Evolutionary conservation across 2,888 invertebrate genomes (phyloP).

Genomic region (Orchestes rusci): DNA sequence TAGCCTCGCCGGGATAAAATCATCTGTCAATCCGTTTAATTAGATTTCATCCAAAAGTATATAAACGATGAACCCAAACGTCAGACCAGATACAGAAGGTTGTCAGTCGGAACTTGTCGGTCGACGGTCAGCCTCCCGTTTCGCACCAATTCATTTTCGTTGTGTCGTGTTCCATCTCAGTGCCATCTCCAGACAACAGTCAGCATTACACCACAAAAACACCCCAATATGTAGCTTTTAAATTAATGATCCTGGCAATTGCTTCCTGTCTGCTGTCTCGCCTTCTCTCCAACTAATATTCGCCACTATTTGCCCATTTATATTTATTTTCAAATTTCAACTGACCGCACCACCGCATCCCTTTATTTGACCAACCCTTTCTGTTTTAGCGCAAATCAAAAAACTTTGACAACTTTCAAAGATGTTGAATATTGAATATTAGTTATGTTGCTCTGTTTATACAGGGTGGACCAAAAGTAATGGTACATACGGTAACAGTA

Average conservation of each 20-base stretch:
- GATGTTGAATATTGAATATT: too few species aligned
- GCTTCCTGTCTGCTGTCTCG: conserved; percentile 39
- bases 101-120: conserved; percentile 29
- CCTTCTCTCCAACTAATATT: conserved; percentile 39
- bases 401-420: too few species aligned
- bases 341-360: conserved; percentile 34
- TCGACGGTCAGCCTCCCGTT: conserved; percentile 34
- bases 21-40: conserved; percentile 24
- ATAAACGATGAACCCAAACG: conserved; percentile 25
- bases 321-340: conserved; percentile 43
- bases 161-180: conserved; percentile 46
- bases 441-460: too few species aligned
- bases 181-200: conserved; percentile 47
- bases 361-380: too few species aligned
- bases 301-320: conserved; percentile 35
- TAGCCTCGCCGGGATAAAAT: too few species aligned
- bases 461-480: too few species aligned
- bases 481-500: too few species aligned
- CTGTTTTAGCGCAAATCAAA: too few species aligned
- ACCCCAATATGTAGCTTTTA: conserved; percentile 46
- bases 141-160: conserved; percentile 41
- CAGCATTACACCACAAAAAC: conserved; percentile 46
- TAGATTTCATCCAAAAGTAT: conserved; percentile 24
- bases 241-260: conserved; percentile 45
- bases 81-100: conserved; percentile 24